Percentiles rank a stretch among this genome's conserved stretches.
phyloP scores from a whole-genome alignment of 2,888 invertebrate genomes.

The Meloe dianella region DNA sequence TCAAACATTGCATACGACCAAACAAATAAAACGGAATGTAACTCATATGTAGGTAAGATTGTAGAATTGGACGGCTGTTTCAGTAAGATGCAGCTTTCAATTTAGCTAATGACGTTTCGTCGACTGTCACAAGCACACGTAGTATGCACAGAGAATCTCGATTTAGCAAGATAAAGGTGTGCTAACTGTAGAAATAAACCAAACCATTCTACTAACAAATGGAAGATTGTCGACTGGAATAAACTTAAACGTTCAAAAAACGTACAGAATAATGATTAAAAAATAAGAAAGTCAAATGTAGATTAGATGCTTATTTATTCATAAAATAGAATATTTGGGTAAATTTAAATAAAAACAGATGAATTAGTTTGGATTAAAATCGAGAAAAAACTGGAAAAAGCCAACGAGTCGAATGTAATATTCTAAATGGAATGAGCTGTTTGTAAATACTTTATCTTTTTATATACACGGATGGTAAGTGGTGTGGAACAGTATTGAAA shows the following conservation, averaged over 20 bases:
- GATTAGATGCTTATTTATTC: background rate
- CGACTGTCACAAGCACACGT: slow-evolving; percentile 60
- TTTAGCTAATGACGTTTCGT: slow-evolving; percentile 61
- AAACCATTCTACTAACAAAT: slow-evolving; percentile 27
- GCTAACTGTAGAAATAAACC: slow-evolving; percentile 39
- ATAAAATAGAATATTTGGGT: background rate
- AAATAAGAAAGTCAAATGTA: background rate
- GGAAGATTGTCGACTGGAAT: slow-evolving; percentile 34
- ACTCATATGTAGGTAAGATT: slow-evolving; percentile 38
- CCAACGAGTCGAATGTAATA: slow-evolving; percentile 38
- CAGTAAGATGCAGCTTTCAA: slow-evolving; percentile 61
- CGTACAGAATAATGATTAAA: background rate
- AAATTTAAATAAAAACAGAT: background rate
- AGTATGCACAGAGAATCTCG: slow-evolving; percentile 55
- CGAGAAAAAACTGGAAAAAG: slow-evolving; percentile 29
- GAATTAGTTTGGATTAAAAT: background rate
- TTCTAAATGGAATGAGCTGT: slow-evolving; percentile 38
- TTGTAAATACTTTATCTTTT: background rate
- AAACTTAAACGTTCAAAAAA: background rate
- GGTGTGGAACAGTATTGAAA: slow-evolving; percentile 14
- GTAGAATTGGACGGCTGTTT: slow-evolving; percentile 49
- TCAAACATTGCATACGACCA: slow-evolving; percentile 55
- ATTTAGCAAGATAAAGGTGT: slow-evolving; percentile 55
- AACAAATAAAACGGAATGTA: slow-evolving; percentile 33
- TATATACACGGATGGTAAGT: background rate